Base-by-base conservation (phyloP, 53 echinoderm and acorn worm species). In the Paelopatides confundens region DNA sequence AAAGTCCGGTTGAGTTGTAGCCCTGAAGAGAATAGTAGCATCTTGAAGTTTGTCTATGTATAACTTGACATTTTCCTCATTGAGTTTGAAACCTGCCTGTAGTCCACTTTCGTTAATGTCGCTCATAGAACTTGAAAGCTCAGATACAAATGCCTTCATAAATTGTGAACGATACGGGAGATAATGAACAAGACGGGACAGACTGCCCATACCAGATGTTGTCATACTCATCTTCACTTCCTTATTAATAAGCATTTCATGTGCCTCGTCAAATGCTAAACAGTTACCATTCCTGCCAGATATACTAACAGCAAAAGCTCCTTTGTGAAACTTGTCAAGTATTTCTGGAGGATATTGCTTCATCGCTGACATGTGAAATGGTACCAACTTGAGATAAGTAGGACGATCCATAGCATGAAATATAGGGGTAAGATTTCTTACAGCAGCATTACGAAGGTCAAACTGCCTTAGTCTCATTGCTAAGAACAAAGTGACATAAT, bases 211-310 rank as follows among this genome's bases (percentile, higher is more conserved):
- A n/a, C n/a, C n/a, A n/a, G n/a, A n/a, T n/a, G n/a, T n/a, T n/a
- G 85, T 85, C 17, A 92, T 23, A 86, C 66, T 18, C 79, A 78
- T 36, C 40, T n/a, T n/a, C n/a, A n/a, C n/a, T n/a, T n/a, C n/a
- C n/a, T n/a, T 90, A 35, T 93, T 94, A 8, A 93, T 91, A 0
- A 88, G 8, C 91, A 94, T 93, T 48, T 93, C 93, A 64, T 93
- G 90, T 3, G 88, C 84, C 38, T 93, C 93, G 69, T 93, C 93
- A 14, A 94, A 63, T 3, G 81, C 94, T 1, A 91, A 88, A 85
- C 88, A 90, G 26, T 48, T 35, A 35, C 77, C 85, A 86, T 62
- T 66, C 38, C 63, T 64, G 30, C 91, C 94, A 26, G 47, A 71
- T 8, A 88, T 90, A 82, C 69, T 94, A 35, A 68, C 77, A 64